Evolutionary conservation across 2,113 vertebrate species (phyloP).

Genomic region (Chionis minor): DNA sequence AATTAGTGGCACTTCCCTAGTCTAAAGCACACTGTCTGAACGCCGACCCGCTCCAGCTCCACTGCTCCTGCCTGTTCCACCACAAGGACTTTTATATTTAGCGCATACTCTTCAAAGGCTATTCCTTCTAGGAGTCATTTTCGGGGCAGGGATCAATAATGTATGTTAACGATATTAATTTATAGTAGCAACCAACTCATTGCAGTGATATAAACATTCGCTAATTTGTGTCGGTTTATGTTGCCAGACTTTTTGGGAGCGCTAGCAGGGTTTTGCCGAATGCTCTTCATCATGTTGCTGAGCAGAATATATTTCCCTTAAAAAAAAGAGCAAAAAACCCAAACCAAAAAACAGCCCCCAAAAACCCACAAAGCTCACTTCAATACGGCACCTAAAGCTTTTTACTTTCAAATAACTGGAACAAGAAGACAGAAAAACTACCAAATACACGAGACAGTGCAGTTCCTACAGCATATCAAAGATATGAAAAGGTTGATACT

Average conservation of each 20-base stretch:
- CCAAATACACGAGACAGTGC: neutral
- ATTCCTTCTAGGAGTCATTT: neutral
- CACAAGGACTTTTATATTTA: neutral
- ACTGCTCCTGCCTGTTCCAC: neutral
- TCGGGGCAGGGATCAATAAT: neutral
- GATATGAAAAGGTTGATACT: neutral
- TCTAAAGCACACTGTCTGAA: neutral
- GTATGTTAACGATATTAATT: neutral
- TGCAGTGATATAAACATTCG: neutral
- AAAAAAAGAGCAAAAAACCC: neutral
- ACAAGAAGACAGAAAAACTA: neutral
- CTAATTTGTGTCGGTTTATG: neutral
- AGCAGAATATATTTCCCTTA: neutral
- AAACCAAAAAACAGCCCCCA: neutral
- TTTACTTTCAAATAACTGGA: neutral
- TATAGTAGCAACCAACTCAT: neutral
- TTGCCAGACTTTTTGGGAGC: neutral
- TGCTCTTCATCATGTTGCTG: neutral
- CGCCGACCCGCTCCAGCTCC: too few relatives aligned
- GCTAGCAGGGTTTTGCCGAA: neutral
- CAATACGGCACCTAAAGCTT: neutral
- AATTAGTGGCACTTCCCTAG: neutral
- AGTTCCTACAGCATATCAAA: neutral
- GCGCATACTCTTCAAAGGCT: neutral
- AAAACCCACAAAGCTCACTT: neutral